These are phyloP conservation scores for Dinoponera quadriceps DNA, from an alignment of 1,140 invertebrate species.

Conservation along the genomic window DNA sequence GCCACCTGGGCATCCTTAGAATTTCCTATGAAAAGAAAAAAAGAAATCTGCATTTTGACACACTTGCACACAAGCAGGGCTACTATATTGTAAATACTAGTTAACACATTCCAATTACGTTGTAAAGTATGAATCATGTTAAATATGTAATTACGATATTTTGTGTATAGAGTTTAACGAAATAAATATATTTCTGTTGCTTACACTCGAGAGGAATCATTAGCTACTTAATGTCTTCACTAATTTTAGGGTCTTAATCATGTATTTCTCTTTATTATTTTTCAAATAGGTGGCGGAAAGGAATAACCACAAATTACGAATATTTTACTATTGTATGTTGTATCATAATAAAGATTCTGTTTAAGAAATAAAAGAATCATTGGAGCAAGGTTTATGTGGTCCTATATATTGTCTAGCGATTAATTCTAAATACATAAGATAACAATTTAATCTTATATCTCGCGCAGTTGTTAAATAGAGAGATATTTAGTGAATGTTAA, in stretches of 20 bases:
- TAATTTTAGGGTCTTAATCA: constrained; percentile 78
- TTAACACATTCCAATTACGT: constrained; percentile 85
- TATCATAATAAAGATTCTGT: constrained; percentile 80
- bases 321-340: constrained; percentile 82
- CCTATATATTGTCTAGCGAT: constrained; percentile 82
- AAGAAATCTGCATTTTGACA: constrained; percentile 79
- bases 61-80: constrained; percentile 84
- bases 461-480: constrained; percentile 82
- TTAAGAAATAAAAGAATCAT: constrained; percentile 80
- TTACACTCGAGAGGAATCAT: constrained; percentile 80
- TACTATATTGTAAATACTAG: constrained; percentile 85
- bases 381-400: constrained; percentile 86
- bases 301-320: constrained; percentile 78
- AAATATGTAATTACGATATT: constrained; percentile 85
- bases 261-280: constrained; percentile 77
- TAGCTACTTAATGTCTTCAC: constrained; percentile 84
- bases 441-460: constrained; percentile 76
- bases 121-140: constrained; percentile 84
- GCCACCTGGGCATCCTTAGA: constrained; percentile 79
- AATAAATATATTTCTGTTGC: constrained; percentile 85
- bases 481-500: constrained; percentile 84
- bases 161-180: constrained; percentile 85
- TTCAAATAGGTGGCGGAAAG: constrained; percentile 81
- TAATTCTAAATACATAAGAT: constrained; percentile 77
- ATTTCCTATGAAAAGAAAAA: constrained; percentile 77